These are phyloP conservation scores for Agrochola circellaris DNA, from an alignment of 2,888 invertebrate species.

Conservation along the genomic window DNA sequence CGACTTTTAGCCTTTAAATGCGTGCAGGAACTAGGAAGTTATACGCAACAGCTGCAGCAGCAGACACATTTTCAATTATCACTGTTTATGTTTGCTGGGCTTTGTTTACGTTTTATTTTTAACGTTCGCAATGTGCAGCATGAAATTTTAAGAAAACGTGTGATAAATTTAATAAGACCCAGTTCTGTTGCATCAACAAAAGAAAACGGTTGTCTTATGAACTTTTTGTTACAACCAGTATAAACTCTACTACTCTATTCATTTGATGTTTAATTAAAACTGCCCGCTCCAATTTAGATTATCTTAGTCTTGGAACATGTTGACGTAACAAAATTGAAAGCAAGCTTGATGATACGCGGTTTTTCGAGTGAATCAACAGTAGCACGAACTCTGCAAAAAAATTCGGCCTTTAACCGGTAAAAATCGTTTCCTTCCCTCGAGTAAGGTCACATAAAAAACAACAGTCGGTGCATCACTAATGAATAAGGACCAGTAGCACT, in stretches of 20 bases:
- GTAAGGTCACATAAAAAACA: constrained; percentile 48
- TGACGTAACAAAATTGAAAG: constrained; percentile 45
- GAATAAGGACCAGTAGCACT: constrained; percentile 36
- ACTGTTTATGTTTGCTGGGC: constrained; percentile 79
- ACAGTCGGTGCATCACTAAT: constrained; percentile 46
- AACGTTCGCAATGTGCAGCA: constrained; percentile 35
- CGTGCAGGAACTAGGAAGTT: constrained; percentile 85
- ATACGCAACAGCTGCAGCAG: constrained; percentile 71
- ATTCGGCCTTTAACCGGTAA: constrained; percentile 66
- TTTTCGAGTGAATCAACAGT: constrained; percentile 34
- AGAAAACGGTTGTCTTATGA: not conserved
- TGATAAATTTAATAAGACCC: constrained; percentile 3
- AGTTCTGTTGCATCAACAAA: constrained; percentile 13
- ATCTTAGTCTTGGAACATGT: constrained; percentile 29
- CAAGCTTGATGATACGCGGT: constrained; percentile 40
- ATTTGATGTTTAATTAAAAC: constrained; percentile 37
- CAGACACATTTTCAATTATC: constrained; percentile 73
- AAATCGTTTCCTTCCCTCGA: constrained; percentile 79
- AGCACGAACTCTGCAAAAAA: constrained; percentile 62
- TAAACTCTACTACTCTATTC: constrained; percentile 9
- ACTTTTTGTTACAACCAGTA: not conserved
- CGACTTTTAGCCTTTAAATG: constrained; percentile 77
- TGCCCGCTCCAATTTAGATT: constrained; percentile 47
- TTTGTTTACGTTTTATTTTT: constrained; percentile 78
- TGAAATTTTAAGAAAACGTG: constrained; percentile 8